Evolutionary conservation across 2,888 invertebrate genomes (phyloP).

Genomic region (Chesias legatella): DNA sequence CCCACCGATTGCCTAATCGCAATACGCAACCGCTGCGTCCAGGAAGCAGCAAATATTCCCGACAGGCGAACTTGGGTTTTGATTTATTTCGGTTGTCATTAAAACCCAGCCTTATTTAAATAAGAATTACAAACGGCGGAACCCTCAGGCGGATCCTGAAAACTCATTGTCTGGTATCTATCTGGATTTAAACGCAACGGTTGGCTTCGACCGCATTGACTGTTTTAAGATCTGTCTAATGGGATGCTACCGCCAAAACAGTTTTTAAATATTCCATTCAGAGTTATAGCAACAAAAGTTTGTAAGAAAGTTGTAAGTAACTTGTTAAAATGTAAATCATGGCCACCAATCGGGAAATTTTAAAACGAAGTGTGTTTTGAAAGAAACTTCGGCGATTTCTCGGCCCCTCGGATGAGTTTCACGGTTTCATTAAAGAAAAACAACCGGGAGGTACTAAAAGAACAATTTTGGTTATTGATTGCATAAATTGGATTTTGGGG

Average conservation of each 20-base stretch:
- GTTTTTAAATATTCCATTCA: constrained; percentile 1
- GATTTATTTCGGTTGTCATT: constrained; percentile 27
- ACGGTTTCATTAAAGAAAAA: constrained; percentile 12
- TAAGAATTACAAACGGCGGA: constrained; percentile 72
- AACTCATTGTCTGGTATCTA: constrained; percentile 59
- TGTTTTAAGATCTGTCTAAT: constrained; percentile 17
- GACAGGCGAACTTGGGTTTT: no score
- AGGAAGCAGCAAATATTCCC: no score
- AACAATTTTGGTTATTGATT: no score
- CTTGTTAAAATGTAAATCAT: constrained; percentile 7
- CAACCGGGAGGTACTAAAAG: no score
- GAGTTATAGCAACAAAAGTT: not conserved
- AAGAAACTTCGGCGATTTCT: not conserved
- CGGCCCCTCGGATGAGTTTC: constrained; percentile 4
- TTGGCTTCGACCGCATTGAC: constrained; percentile 26
- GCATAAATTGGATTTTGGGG: no score
- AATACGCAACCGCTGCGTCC: no score
- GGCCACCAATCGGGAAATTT: constrained; percentile 11
- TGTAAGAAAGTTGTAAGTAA: constrained; percentile 1
- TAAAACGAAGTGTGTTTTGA: constrained; percentile 8
- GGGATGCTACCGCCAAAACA: no score
- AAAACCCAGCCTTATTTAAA: constrained; percentile 69
- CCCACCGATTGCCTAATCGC: no score
- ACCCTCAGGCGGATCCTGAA: constrained; percentile 53
- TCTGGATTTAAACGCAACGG: constrained; percentile 41